phyloP scores from a whole-genome alignment of 2,797 vertebrate genomes.

The Rachycentron canadum region DNA sequence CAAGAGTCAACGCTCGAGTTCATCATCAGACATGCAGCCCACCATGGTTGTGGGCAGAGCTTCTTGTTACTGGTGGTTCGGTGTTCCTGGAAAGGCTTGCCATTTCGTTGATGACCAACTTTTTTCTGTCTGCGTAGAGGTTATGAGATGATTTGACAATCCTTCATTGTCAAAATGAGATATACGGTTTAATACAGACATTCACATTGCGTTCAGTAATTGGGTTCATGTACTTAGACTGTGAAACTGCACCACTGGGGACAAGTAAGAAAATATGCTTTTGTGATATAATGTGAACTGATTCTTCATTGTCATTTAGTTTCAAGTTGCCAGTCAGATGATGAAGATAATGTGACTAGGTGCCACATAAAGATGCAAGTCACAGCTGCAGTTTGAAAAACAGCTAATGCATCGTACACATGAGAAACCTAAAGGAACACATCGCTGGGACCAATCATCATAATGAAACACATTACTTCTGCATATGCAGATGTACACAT shows the following conservation, averaged over 20 bases:
- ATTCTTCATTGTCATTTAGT: neutral
- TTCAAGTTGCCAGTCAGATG: neutral
- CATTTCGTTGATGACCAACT: neutral
- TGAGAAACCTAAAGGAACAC: slow-evolving; percentile 5
- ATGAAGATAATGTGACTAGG: too few relatives aligned
- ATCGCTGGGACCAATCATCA: neutral
- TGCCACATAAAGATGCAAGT: slow-evolving; percentile 13
- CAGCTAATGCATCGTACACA: neutral
- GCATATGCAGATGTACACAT: neutral
- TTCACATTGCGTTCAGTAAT: neutral
- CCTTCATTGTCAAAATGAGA: neutral
- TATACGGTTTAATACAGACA: neutral
- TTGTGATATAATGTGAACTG: neutral
- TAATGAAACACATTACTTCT: neutral
- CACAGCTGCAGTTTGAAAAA: slow-evolving; percentile 30
- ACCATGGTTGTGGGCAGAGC: neutral
- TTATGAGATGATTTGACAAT: neutral
- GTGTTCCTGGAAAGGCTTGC: slow-evolving; percentile 3
- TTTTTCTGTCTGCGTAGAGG: neutral
- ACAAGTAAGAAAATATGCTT: neutral
- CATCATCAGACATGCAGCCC: neutral
- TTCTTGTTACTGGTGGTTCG: neutral
- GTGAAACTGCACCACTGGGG: neutral
- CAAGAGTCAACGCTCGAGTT: neutral
- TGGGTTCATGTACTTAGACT: neutral